Conservation (phyloP, 1,140 invertebrate species). For the Pemphigus obesinymphae region DNA sequence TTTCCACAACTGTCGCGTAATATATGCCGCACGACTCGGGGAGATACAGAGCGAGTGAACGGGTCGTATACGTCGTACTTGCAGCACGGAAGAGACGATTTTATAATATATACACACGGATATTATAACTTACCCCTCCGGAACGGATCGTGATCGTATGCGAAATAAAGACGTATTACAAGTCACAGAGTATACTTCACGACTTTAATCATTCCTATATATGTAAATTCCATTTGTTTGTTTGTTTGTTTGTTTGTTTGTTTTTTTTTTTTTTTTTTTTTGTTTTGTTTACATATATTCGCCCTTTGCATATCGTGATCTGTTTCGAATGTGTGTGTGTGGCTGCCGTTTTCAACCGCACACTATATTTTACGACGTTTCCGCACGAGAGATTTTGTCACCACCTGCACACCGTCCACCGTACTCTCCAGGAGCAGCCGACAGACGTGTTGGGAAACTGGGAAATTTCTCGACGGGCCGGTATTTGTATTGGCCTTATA, state of each 20-base stretch:
- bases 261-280: not conserved
- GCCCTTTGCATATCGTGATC: not conserved
- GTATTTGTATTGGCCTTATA: no score
- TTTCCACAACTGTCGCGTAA: not conserved
- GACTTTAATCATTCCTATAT: not conserved
- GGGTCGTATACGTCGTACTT: not conserved
- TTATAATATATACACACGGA: not conserved
- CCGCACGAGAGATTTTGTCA: not conserved
- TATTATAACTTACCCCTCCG: slow-evolving; percentile 11
- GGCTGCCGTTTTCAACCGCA: not conserved
- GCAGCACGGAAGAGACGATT: not conserved
- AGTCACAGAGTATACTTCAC: slow-evolving; percentile 15
- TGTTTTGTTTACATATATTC: not conserved
- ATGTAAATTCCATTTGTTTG: not conserved
- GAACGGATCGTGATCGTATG: slow-evolving; percentile 31
- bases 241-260: no score
- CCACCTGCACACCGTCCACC: not conserved
- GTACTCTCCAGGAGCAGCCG: not conserved
- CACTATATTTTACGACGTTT: not conserved
- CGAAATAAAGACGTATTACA: slow-evolving; percentile 39
- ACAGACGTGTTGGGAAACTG: no score
- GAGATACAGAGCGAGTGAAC: not conserved
- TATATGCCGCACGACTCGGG: slow-evolving; percentile 8
- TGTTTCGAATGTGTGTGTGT: not conserved
- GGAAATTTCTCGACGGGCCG: no score